Evolutionary conservation across 2,888 invertebrate genomes (phyloP).

Genomic region (Oligia strigilis): DNA sequence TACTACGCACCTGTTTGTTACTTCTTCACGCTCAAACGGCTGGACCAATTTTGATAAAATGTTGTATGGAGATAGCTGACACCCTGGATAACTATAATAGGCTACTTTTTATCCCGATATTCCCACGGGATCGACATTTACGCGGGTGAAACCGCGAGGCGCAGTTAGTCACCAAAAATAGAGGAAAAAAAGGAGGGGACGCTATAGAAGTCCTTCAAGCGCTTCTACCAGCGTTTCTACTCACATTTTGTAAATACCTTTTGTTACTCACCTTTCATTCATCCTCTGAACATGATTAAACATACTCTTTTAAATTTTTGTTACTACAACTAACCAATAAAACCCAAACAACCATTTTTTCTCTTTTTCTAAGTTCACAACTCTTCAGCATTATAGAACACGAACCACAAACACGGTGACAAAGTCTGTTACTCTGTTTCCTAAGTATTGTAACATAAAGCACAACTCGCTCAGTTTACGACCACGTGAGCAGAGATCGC

Average conservation of each 20-base stretch:
- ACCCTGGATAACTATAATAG: too few species aligned
- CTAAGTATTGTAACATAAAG: slow-evolving; percentile 55
- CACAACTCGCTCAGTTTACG: slow-evolving; percentile 41
- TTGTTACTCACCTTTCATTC: background rate
- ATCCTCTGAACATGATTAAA: background rate
- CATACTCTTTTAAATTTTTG: background rate
- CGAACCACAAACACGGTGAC: slow-evolving; percentile 27
- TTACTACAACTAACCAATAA: background rate
- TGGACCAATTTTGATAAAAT: too few species aligned
- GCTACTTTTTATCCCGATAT: too few species aligned
- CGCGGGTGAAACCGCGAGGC: too few species aligned
- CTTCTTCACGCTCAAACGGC: too few species aligned
- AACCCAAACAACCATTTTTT: background rate
- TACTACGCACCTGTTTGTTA: background rate
- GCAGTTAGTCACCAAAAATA: too few species aligned
- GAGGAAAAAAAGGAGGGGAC: background rate
- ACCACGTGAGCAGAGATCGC: slow-evolving; percentile 33
- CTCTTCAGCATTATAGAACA: slow-evolving; percentile 11
- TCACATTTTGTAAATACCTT: background rate
- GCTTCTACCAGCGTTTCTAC: background rate
- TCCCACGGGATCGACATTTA: too few species aligned
- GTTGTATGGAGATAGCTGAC: too few species aligned
- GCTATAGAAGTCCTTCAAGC: background rate
- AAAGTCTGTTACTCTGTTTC: slow-evolving; percentile 29
- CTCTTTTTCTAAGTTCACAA: background rate